phyloP scores from a whole-genome alignment of 2,888 invertebrate species.

The Cartodere bifasciata region DNA sequence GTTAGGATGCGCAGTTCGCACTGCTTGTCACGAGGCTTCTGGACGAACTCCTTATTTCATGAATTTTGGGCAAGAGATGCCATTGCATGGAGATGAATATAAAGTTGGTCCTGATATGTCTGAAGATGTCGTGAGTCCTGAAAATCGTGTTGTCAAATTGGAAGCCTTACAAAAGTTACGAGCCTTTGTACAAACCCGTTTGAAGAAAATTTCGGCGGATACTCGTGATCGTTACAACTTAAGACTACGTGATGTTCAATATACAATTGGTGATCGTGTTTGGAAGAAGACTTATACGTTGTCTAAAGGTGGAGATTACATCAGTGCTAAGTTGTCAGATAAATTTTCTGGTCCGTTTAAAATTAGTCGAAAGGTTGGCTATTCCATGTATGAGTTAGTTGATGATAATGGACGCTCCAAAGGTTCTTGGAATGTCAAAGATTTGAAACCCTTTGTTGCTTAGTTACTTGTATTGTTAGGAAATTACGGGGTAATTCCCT shows the following conservation, averaged over 20 bases:
- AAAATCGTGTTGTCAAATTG: too few relatives aligned
- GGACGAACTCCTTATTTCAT: conserved; percentile 13
- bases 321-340: conserved; percentile 12
- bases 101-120: too few relatives aligned
- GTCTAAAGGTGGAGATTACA: conserved; percentile 10
- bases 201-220: background rate
- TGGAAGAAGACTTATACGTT: conserved; percentile 2
- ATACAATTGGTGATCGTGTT: conserved; percentile 3
- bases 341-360: conserved; percentile 13
- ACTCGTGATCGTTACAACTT: background rate
- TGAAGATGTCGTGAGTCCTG: too few relatives aligned
- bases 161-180: too few relatives aligned
- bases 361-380: conserved; percentile 6
- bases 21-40: conserved; percentile 15
- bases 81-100: conserved; percentile 6
- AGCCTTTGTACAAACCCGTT: too few relatives aligned
- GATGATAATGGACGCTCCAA: conserved; percentile 5
- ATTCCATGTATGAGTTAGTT: conserved; percentile 7
- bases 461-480: too few relatives aligned
- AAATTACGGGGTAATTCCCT: too few relatives aligned
- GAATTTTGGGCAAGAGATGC: conserved; percentile 14
- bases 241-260: background rate
- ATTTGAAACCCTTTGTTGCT: conserved; percentile 11
- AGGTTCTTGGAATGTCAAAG: conserved; percentile 7
- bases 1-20: conserved; percentile 15